Evolutionary conservation across 2,113 vertebrate species (phyloP), one percentile per base, ranked within the genome.

Genomic region (Benitochromis conjunctus): DNA sequence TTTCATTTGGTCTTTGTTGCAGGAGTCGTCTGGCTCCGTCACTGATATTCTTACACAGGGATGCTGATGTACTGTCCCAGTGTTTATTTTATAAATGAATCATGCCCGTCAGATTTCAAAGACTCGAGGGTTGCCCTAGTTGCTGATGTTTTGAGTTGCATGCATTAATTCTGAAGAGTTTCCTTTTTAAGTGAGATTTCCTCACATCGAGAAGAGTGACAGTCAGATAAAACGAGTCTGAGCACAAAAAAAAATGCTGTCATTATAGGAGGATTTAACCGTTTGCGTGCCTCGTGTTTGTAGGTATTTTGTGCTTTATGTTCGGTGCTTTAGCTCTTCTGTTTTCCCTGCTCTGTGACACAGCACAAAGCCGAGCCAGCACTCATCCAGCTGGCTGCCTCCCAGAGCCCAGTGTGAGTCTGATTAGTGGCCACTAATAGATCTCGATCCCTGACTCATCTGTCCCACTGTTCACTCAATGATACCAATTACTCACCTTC

Each of bases 401-500:
- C 85, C 88, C 92, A 84, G 83, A 66, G n/a, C 86, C 81, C 83
- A 71, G 53, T 81, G 84, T 84, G 78, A 74, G 84, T 80, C 90
- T 88, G 90, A 93, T 94, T 90, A 91, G 86, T 85, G 77, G 46
- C 88, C 90, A 88, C 86, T 95, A 92, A 94, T 92, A 93, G 92
- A 94, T 86, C 91, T 89, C 18, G 24, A 85, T 90, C 90, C 87
- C 86, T 94, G 90, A 93, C 91, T 91, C 92, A 90, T 91, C 90
- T 26, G 86, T 84, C 86, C 89, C 86, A 79, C 81, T 85, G 88
- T 87, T 94, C 91, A 81, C 81, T 92, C 85, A 88, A 55, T 92
- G 91, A 89, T 85, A 92, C 83, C 87, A 86, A 91, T 95, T 92
- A 94, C 89, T 94, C 93, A 92, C 91, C 89, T 92, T 90, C 91